These are phyloP conservation scores for Pterois miles DNA, from an alignment of 2,797 vertebrate genomes.

Conservation along the genomic window DNA sequence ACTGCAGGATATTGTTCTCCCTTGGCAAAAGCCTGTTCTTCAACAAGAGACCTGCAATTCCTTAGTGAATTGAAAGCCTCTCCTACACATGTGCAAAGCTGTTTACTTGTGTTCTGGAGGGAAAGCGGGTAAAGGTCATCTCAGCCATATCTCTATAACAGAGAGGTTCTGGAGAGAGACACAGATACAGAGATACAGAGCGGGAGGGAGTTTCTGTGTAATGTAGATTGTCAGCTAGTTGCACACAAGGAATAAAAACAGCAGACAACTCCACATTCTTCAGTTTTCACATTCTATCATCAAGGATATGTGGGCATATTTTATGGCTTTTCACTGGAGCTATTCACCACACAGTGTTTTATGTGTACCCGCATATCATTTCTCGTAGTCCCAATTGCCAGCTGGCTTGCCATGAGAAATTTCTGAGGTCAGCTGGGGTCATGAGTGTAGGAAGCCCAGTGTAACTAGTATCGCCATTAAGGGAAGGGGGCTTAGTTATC, in stretches of 20 bases:
- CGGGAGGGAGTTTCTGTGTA: slow-evolving; percentile 14
- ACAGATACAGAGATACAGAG: slow-evolving; percentile 13
- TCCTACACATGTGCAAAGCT: slow-evolving; percentile 48
- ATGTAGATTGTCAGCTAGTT: slow-evolving; percentile 13
- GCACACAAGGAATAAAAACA: slow-evolving; percentile 9
- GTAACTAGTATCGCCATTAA: not conserved
- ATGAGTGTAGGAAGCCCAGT: slow-evolving; percentile 51
- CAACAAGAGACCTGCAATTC: slow-evolving; percentile 59
- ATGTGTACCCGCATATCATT: slow-evolving; percentile 34
- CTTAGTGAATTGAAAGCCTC: slow-evolving; percentile 40
- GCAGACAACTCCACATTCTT: slow-evolving; percentile 5
- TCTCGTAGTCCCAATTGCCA: slow-evolving; percentile 34
- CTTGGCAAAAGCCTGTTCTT: slow-evolving; percentile 59
- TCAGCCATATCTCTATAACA: slow-evolving; percentile 19
- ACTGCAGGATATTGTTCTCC: slow-evolving; percentile 70
- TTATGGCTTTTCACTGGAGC: not conserved
- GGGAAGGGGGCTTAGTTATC: not conserved
- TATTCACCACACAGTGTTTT: slow-evolving; percentile 4
- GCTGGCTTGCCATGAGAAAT: slow-evolving; percentile 32
- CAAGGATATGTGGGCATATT: slow-evolving; percentile 27
- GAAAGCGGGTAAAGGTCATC: slow-evolving; percentile 63
- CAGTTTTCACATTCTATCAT: slow-evolving; percentile 29
- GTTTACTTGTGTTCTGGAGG: slow-evolving; percentile 36
- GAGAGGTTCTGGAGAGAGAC: slow-evolving; percentile 27
- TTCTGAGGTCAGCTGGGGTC: slow-evolving; percentile 38